Evolutionary conservation across 1,140 invertebrate species (phyloP), one percentile per base, ranked within the genome.

Genomic region (Trichomalopsis sarcophagae): DNA sequence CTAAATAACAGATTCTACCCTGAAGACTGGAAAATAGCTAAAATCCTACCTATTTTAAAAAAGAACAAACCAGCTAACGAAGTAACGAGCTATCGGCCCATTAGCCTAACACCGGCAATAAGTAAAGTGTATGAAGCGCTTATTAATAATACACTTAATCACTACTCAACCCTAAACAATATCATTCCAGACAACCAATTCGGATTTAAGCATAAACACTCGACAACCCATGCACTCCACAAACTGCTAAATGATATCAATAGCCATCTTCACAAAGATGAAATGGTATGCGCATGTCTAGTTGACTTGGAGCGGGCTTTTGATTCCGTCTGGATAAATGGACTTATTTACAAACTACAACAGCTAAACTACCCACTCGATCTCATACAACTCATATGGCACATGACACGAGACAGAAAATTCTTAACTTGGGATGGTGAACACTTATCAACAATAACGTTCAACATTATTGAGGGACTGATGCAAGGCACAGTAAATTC

Each of bases 331-430:
- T 90, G 88, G 88, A 86, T 88, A 17, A 81, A 87, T 14, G 90
- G 90, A 7, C 69, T 91, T 2, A 80, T 90, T 9, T 86, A 87
- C 88, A 17, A 88, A 81, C 1, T 81, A 2, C 81, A 87, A 30
- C 68, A 85, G n/a, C 86, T 90, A 21, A 84, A 89, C 2, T 91
- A 90, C 85, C 87, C 90, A 7, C 84, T 89, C 30, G 88, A 90
- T 40, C 33, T 82, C 4, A 69, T 73, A 0, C 23, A 81, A 47
- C n/a, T 73, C 1, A 73, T 73, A 3, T 81, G 80, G 80, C 2
- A 30, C 9, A 81, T 81, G 66, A 68, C 69, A 0, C 2, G 1
- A 6, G 36, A 50, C 7, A n/a, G 69, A 5, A 6, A 17, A 27
- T 81, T 81, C n/a, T 6, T 33, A 11, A 81, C 17, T 1, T 73